Conservation (phyloP, 2,797 vertebrate genomes). For the Perdix hodgsoniae region DNA sequence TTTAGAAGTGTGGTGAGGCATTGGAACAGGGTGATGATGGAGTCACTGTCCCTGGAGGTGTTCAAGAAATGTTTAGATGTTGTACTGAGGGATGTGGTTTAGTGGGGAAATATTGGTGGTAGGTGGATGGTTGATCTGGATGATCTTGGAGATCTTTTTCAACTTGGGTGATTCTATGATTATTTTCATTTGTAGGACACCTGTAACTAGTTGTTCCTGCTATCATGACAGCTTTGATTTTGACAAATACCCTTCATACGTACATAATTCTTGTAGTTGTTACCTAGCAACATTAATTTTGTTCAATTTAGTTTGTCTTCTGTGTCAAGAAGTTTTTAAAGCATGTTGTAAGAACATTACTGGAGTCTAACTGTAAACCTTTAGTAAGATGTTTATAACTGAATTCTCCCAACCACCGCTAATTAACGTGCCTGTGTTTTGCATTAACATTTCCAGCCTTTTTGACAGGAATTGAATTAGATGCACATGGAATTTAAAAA, state of each 20-base stretch:
- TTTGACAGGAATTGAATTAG: not conserved
- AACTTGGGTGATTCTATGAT: too few relatives aligned
- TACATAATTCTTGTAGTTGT: constrained; percentile 20
- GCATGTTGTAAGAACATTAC: not conserved
- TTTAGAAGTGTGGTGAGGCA: too few relatives aligned
- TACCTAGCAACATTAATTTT: constrained; percentile 61
- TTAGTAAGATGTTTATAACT: not conserved
- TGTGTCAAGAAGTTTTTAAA: constrained; percentile 23
- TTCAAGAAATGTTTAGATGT: too few relatives aligned
- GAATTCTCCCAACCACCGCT: not conserved
- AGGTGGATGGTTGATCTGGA: too few relatives aligned
- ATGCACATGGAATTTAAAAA: not conserved
- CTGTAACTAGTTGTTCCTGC: not conserved
- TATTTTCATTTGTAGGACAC: not conserved
- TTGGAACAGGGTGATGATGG: too few relatives aligned
- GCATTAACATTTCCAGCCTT: not conserved
- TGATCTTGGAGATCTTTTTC: too few relatives aligned
- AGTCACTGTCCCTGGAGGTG: too few relatives aligned
- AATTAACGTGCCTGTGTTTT: not conserved
- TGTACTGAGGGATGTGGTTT: too few relatives aligned
- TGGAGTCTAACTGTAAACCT: not conserved
- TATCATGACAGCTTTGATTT: not conserved
- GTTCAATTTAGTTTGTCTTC: constrained; percentile 21
- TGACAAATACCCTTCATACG: not conserved
- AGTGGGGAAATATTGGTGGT: too few relatives aligned